Percentiles rank a stretch among this genome's conserved stretches.
phyloP scores from a whole-genome alignment of 2,888 invertebrate species.

The Eilema caniola region DNA sequence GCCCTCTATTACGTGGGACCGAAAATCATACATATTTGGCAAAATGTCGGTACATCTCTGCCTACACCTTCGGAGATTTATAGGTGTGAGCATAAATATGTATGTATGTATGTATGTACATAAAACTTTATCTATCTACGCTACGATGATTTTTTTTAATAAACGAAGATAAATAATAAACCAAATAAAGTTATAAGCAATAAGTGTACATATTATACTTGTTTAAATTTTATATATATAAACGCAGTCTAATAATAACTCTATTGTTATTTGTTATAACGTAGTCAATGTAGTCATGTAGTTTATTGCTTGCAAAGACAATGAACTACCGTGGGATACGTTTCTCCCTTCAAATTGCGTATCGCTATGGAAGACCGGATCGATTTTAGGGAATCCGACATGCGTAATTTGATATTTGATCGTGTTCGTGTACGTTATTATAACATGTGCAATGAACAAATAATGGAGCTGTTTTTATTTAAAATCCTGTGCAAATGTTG shows the following conservation, averaged over 20 bases:
- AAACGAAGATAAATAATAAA: too few relatives aligned
- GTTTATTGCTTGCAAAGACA: constrained; percentile 31
- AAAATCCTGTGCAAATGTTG: background rate
- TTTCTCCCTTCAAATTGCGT: constrained; percentile 52
- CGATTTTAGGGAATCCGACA: constrained; percentile 52
- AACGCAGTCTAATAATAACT: background rate
- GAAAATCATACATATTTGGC: too few relatives aligned
- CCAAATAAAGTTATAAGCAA: too few relatives aligned
- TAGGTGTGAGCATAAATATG: too few relatives aligned
- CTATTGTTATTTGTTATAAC: constrained; percentile 40
- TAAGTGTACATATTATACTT: too few relatives aligned
- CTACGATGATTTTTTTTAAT: too few relatives aligned
- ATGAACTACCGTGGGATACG: constrained; percentile 56
- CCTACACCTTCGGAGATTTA: too few relatives aligned
- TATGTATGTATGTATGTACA: too few relatives aligned
- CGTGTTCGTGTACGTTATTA: background rate
- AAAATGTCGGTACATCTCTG: too few relatives aligned
- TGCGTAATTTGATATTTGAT: constrained; percentile 50
- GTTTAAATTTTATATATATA: background rate
- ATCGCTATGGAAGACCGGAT: constrained; percentile 45
- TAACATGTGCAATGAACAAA: background rate
- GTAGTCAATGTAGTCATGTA: constrained; percentile 29
- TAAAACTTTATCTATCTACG: too few relatives aligned
- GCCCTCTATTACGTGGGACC: too few relatives aligned
- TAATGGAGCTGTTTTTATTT: background rate